phyloP scores from a whole-genome alignment of 2,888 invertebrate species.

The Chironomus riparius region DNA sequence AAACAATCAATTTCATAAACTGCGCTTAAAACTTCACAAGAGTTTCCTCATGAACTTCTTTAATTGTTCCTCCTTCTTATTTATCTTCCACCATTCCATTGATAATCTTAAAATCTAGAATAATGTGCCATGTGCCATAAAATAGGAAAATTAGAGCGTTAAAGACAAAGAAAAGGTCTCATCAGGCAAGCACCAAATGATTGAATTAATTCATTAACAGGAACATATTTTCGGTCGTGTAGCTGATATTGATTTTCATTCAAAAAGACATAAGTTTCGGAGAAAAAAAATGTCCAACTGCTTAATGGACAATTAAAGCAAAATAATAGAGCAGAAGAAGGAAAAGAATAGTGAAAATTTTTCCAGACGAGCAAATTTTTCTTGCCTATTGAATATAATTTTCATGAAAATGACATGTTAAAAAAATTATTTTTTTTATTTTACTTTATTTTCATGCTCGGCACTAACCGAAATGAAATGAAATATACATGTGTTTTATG shows the following conservation, averaged over 20 bases:
- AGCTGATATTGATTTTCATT: neutral
- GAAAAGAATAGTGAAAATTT: neutral
- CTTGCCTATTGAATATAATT: constrained; percentile 2
- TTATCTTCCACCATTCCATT: no score
- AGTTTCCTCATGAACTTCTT: neutral
- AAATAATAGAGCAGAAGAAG: neutral
- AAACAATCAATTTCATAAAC: no score
- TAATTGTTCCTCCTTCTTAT: neutral
- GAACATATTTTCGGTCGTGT: constrained; percentile 8
- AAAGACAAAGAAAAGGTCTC: neutral
- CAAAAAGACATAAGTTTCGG: neutral
- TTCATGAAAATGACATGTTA: constrained; percentile 19
- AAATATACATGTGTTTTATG: constrained; percentile 21
- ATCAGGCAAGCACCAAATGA: neutral
- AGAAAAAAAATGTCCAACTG: constrained; percentile 3
- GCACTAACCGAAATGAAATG: neutral
- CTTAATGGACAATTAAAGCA: constrained; percentile 26
- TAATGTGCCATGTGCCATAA: neutral
- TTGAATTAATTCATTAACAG: constrained; percentile 23
- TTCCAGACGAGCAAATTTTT: constrained; percentile 15
- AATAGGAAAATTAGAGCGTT: neutral
- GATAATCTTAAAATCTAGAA: no score
- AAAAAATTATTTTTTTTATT: neutral
- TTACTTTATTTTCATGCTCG: neutral
- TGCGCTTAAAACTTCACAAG: neutral